These are phyloP conservation scores for Tapera naevia DNA, from an alignment of 2,797 vertebrate genomes.

Conservation along the genomic window DNA sequence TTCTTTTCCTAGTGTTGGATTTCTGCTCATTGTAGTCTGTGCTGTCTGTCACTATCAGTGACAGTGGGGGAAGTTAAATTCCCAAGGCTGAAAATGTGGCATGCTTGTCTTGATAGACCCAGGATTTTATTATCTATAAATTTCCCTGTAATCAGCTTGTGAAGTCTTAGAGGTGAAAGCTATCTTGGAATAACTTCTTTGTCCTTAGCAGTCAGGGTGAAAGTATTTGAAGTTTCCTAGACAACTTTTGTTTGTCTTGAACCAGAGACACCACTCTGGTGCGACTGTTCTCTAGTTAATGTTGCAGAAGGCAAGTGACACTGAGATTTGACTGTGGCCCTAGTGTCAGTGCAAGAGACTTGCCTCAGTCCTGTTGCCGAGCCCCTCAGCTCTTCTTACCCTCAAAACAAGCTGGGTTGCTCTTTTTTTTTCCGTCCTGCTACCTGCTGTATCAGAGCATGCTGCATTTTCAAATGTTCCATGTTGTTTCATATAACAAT, in stretches of 20 bases:
- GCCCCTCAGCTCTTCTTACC: background rate
- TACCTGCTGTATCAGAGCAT: slow-evolving; percentile 1
- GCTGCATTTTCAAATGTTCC: slow-evolving; percentile 44
- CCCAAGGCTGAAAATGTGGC: background rate
- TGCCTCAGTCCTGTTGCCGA: background rate
- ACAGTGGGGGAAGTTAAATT: background rate
- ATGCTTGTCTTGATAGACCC: background rate
- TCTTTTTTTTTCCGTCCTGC: background rate
- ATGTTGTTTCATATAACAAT: slow-evolving; percentile 61
- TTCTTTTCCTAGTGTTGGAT: background rate
- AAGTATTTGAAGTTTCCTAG: background rate
- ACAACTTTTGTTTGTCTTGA: background rate
- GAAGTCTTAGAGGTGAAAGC: background rate
- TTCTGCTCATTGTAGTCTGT: background rate
- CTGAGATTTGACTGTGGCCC: background rate
- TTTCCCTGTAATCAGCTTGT: background rate
- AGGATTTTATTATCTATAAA: background rate
- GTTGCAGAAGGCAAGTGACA: background rate
- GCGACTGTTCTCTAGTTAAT: background rate
- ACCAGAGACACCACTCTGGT: background rate
- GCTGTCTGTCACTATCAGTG: accelerated
- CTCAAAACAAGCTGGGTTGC: background rate
- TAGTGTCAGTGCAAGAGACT: background rate
- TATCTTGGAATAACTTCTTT: background rate
- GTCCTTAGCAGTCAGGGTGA: background rate